A percentile compares a stretch with the other conserved stretches of the same genome.
phyloP scores from a whole-genome alignment of 2,113 vertebrate species.

The Manacus vitellinus region DNA sequence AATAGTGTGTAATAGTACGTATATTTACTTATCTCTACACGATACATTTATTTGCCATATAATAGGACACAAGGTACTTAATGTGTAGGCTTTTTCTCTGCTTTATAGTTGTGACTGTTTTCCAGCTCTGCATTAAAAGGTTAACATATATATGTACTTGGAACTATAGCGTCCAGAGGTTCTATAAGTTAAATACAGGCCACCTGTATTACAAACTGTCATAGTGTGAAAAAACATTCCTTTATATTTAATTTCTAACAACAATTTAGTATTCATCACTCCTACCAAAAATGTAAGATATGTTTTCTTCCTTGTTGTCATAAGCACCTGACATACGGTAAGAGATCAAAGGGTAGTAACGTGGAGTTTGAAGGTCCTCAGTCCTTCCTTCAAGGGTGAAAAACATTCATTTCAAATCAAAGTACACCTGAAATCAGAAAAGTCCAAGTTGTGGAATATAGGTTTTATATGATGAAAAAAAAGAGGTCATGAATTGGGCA shows the following conservation, averaged over 20 bases:
- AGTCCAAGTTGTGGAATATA: neutral
- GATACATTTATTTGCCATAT: neutral
- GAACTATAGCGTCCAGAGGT: neutral
- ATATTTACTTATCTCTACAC: neutral
- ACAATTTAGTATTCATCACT: neutral
- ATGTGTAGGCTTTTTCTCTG: neutral
- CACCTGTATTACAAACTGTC: neutral
- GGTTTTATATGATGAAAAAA: neutral
- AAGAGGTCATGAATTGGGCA: neutral
- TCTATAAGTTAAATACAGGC: neutral
- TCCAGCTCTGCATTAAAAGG: neutral
- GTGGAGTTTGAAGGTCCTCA: neutral
- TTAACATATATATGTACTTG: rapidly evolving
- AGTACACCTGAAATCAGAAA: neutral
- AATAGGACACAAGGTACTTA: neutral
- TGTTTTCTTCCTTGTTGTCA: neutral
- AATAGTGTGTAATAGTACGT: neutral
- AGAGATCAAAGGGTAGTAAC: neutral
- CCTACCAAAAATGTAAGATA: neutral
- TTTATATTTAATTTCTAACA: neutral
- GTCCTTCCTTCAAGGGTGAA: neutral
- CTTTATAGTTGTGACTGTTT: neutral
- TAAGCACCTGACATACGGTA: neutral
- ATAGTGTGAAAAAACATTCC: neutral
- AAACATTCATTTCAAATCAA: neutral